Base-by-base conservation (phyloP, 2,797 vertebrate species). In the Phrynocephalus forsythii region DNA sequence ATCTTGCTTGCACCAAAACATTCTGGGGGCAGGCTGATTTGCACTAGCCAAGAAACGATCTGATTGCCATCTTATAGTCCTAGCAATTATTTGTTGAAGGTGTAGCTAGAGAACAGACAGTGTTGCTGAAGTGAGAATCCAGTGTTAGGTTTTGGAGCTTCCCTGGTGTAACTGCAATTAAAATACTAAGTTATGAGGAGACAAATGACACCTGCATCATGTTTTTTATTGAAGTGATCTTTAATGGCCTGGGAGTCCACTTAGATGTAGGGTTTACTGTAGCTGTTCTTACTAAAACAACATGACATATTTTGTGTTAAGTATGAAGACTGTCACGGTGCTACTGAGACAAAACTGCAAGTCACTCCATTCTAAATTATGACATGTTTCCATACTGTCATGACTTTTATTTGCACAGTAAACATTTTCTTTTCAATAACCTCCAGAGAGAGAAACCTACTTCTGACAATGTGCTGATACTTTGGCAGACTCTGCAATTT, bases 271-370 rank as follows among this genome's bases (percentile, higher is more conserved):
- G 18, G 48, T 67, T 82, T 66, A 44, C 38, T 44, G 38, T 44
- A 38, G 22, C 22, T 38, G 50, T 4, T 86, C 60, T 69, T 38
- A 71, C 56, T 38, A 86, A 71, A 5, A 4, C 52, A 85, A 9
- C 15, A 26, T 38, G 5, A 56, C 67, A 83, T 85, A 4, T 3
- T n/a, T 60, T 24, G 48, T 91, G 73, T 73, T 90, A 60, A 6
- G 52, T 83, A 83, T 52, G 86, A 15, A 44, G 89, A 83, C 9
- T 48, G 0, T 1, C 44, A 81, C 75, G 7, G 6, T 89, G 83
- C 83, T 88, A 22, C 91, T 82, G 88, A 84, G 52, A 85, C 52
- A 90, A 79, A 85, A 84, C 83, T 83, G 81, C 50, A 84, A 73
- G 28, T 84, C 7, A 18, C 28, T 72, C 73, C 60, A 48, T 52